These are phyloP conservation scores for Drosophila sordidapex DNA, from an alignment of 2,888 invertebrate genomes.

Conservation along the genomic window DNA sequence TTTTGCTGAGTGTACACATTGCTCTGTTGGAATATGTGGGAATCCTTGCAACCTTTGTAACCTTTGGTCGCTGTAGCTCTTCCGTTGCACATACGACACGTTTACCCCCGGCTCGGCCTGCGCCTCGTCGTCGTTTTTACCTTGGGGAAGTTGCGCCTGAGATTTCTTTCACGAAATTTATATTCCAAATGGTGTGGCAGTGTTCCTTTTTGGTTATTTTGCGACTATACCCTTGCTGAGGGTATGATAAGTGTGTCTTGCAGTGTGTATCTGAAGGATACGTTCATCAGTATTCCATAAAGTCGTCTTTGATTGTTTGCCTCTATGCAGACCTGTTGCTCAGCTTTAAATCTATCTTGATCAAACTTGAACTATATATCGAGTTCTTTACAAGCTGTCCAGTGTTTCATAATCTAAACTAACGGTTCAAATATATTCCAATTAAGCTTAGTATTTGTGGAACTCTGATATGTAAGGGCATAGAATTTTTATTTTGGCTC, in stretches of 20 bases:
- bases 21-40: neutral
- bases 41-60: neutral
- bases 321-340: neutral
- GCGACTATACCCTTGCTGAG: neutral
- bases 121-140: constrained; percentile 12
- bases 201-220: constrained; percentile 15
- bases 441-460: neutral
- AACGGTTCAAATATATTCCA: neutral
- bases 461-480: neutral
- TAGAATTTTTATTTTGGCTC: neutral
- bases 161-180: constrained; percentile 68
- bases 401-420: neutral
- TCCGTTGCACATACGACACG: neutral
- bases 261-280: neutral
- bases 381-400: neutral
- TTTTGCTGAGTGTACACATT: neutral
- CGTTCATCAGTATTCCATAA: neutral
- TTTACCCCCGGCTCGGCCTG: neutral
- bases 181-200: constrained; percentile 56
- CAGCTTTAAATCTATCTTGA: neutral
- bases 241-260: neutral
- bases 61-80: neutral
- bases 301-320: neutral
- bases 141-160: constrained; percentile 59
- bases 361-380: neutral